Conservation (phyloP, 2,113 vertebrate species). For the Gavia stellata region DNA sequence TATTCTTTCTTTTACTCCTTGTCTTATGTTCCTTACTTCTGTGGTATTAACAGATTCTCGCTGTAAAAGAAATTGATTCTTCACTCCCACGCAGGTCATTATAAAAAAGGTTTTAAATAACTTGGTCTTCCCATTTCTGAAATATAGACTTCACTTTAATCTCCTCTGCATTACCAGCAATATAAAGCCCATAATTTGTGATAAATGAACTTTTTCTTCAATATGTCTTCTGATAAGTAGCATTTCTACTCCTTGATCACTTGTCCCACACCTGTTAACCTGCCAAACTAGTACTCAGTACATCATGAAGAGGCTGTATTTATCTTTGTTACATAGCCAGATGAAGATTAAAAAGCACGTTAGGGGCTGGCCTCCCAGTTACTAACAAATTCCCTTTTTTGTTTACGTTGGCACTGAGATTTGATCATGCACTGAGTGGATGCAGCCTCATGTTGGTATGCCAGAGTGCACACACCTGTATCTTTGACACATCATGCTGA, state of each 20-base stretch:
- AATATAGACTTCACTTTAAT: conserved; percentile 78
- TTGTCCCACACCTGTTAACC: conserved; percentile 27
- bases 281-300: conserved; percentile 1
- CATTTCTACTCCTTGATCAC: conserved; percentile 41
- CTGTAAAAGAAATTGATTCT: conserved; percentile 76
- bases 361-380: not conserved
- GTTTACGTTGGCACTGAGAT: not conserved
- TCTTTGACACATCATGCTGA: not conserved
- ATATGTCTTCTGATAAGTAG: conserved; percentile 55
- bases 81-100: conserved; percentile 71
- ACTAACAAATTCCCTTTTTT: not conserved
- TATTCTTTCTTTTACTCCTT: conserved; percentile 2
- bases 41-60: conserved; percentile 66
- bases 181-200: conserved; percentile 72
- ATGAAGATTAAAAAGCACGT: not conserved
- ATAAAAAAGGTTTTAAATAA: conserved; percentile 74
- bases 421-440: not conserved
- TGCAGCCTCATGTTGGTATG: not conserved
- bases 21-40: conserved; percentile 11
- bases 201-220: conserved; percentile 68
- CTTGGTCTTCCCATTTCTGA: conserved; percentile 71
- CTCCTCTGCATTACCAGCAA: conserved; percentile 70
- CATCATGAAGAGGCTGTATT: not conserved
- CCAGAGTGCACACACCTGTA: not conserved
- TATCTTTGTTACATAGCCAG: not conserved